phyloP scores from a whole-genome alignment of 1,140 invertebrate species.

The Heliothis virescens region DNA sequence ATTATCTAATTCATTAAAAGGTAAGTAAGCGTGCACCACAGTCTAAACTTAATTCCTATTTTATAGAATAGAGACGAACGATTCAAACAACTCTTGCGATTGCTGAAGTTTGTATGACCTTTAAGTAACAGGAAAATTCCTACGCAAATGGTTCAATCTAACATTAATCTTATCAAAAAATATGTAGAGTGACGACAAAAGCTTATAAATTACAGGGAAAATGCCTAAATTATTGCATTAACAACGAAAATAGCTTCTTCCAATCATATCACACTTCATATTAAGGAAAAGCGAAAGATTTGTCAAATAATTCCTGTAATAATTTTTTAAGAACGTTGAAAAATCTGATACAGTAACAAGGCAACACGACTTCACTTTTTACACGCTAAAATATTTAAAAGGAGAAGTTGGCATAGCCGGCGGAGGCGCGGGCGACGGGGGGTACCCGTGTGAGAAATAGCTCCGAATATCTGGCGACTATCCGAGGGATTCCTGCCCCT shows the following conservation, averaged over 20 bases:
- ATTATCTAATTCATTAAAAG: too few species aligned
- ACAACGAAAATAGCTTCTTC: background rate
- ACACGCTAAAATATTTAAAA: slow-evolving; percentile 79
- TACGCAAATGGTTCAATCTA: slow-evolving; percentile 8
- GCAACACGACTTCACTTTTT: slow-evolving; percentile 78
- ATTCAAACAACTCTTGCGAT: slow-evolving; percentile 1
- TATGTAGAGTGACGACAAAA: background rate
- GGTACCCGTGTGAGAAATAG: slow-evolving; percentile 78
- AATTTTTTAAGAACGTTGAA: slow-evolving; percentile 19
- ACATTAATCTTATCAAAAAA: slow-evolving; percentile 24
- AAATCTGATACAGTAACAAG: slow-evolving; percentile 62
- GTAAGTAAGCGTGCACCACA: too few species aligned
- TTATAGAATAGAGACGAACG: background rate
- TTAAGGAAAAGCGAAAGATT: slow-evolving; percentile 24
- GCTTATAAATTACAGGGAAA: slow-evolving; percentile 1
- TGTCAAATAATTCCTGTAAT: background rate
- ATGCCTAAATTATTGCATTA: slow-evolving; percentile 27
- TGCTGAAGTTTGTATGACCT: background rate
- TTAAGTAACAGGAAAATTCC: slow-evolving; percentile 27
- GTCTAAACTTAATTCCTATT: too few species aligned
- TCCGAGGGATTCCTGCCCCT: slow-evolving; percentile 78
- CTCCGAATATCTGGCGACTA: slow-evolving; percentile 79
- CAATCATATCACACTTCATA: slow-evolving; percentile 43
- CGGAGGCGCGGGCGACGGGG: slow-evolving; percentile 47
- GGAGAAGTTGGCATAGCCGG: slow-evolving; percentile 61